Conservation (phyloP, 1,140 invertebrate genomes). For the Saccostrea echinata region DNA sequence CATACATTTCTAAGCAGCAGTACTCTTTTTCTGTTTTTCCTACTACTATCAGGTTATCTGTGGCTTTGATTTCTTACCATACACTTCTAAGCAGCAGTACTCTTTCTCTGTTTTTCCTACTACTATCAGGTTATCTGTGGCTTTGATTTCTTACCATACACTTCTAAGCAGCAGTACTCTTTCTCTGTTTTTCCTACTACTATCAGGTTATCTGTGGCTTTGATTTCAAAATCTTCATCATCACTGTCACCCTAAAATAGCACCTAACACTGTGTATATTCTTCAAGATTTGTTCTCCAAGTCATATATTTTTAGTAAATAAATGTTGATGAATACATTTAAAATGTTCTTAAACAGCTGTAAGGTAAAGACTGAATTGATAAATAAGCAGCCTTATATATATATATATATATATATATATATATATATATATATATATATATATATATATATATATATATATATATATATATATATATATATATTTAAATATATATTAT, state of each 20-base stretch:
- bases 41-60: constrained; percentile 94
- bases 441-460: no score
- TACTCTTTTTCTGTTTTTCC: constrained; percentile 92
- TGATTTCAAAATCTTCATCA: constrained; percentile 92
- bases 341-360: no score
- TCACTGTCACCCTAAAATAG: constrained; percentile 88
- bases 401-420: no score
- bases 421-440: no score
- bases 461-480: no score
- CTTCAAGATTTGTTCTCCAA: no score
- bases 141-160: constrained; percentile 91
- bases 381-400: no score
- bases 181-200: constrained; percentile 92
- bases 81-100: constrained; percentile 91
- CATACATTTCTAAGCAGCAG: constrained; percentile 92
- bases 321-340: no score
- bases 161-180: constrained; percentile 91
- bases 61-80: constrained; percentile 91
- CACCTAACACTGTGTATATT: no score
- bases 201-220: constrained; percentile 94
- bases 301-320: no score
- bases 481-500: no score
- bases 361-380: no score
- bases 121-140: constrained; percentile 94
- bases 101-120: constrained; percentile 93